A percentile compares a stretch with the other conserved stretches of the same genome.
phyloP scores from a whole-genome alignment of 1,140 invertebrate species.

The Hycleus phaleratus region DNA sequence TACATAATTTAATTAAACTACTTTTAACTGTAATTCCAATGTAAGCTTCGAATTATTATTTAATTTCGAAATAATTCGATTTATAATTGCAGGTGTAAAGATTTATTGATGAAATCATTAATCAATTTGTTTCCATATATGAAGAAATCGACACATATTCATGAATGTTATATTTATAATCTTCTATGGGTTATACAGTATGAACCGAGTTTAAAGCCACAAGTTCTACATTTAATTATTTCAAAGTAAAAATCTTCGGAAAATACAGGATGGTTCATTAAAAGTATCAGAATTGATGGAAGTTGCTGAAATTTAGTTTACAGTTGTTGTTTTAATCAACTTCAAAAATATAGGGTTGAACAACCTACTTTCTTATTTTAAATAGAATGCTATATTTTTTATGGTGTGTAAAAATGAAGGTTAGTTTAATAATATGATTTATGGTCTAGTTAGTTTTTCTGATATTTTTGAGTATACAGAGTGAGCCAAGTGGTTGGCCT shows the following conservation, averaged over 20 bases:
- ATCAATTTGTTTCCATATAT: slow-evolving; percentile 57
- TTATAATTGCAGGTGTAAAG: slow-evolving; percentile 45
- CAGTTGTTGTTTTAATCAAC: no score
- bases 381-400: no score
- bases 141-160: slow-evolving; percentile 45
- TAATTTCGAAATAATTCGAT: slow-evolving; percentile 8
- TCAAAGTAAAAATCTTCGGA: slow-evolving; percentile 48
- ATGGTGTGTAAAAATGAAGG: no score
- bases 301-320: no score
- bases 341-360: no score
- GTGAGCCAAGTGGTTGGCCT: no score
- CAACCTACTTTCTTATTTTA: no score
- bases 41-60: slow-evolving; percentile 40
- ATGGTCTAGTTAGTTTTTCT: no score
- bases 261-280: no score
- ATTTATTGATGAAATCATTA: slow-evolving; percentile 46
- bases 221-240: slow-evolving; percentile 58
- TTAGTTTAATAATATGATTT: no score
- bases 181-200: slow-evolving; percentile 57
- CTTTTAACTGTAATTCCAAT: slow-evolving; percentile 54
- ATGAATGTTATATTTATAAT: slow-evolving; percentile 58
- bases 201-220: slow-evolving; percentile 49
- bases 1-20: slow-evolving; percentile 49
- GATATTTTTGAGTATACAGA: no score
- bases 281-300: no score